A percentile compares a stretch with the other conserved stretches of the same genome.
These are phyloP conservation scores for Dexiosoma caninum DNA, from an alignment of 2,888 invertebrate genomes.

Conservation along the genomic window DNA sequence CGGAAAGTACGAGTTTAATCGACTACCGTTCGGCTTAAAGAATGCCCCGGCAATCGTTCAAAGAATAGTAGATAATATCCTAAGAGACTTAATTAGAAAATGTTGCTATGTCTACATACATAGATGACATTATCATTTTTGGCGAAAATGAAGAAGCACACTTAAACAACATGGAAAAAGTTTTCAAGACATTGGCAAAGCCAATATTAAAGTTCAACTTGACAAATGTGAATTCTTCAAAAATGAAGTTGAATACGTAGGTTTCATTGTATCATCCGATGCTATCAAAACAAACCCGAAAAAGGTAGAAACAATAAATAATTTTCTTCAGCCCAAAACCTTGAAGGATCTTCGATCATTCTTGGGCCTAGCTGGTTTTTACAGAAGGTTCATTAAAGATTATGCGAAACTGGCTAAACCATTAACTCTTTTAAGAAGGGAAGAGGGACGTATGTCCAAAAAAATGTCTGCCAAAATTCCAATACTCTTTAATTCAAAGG, in stretches of 20 bases:
- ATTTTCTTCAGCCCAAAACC: not conserved
- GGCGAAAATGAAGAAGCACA: not conserved
- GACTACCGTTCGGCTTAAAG: constrained; percentile 38
- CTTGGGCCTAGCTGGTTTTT: not conserved
- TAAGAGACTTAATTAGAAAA: not conserved
- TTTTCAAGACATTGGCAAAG: not conserved
- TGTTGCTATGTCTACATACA: not conserved
- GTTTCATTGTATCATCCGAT: not conserved
- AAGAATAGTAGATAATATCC: not conserved
- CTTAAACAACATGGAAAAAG: not conserved
- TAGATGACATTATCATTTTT: not conserved
- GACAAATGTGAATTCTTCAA: not conserved
- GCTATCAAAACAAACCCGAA: not conserved
- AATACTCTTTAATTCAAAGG: not conserved
- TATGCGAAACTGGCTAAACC: constrained; percentile 3
- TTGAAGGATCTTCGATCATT: not conserved
- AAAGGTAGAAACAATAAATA: not conserved
- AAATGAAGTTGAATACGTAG: not conserved
- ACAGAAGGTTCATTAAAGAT: not conserved
- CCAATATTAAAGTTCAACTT: too few relatives aligned
- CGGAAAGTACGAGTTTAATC: constrained; percentile 6
- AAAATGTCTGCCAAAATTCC: not conserved
- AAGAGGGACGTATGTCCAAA: constrained; percentile 1
- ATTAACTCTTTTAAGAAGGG: not conserved
- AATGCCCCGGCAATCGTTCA: not conserved